Evolutionary conservation across 1,140 invertebrate species (phyloP), one percentile per base, ranked within the genome.

Genomic region (Magallana angulata): DNA sequence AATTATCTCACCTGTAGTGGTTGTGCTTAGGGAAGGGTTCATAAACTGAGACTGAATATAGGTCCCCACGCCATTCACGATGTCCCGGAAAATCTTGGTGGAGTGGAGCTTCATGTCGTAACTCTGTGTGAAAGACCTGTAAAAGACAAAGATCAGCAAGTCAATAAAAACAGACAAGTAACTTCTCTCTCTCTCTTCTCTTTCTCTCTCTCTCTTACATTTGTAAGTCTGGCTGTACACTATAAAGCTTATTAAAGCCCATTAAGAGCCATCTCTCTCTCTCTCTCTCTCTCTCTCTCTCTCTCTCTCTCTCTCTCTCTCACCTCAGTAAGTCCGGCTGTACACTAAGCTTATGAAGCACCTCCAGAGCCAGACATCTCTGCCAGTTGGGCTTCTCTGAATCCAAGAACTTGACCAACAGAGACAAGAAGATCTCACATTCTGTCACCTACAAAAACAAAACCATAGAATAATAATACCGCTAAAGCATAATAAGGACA

Each of bases 381-480:
- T 99, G 98, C 99, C 99, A 99, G 71, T 97, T 96, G 48, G 98
- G 98, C 95, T 99, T 99, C 92, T 99, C 99, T 12, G 97, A 97
- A 95, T 99, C 98, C 93, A 99, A 94, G 95, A 99, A 99, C 94
- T 99, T 99, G 6, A 99, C 98, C 60, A 99, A 97, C 58, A 99
- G 95, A 1, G 98, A 99, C 71, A 99, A 95, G 94, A 99, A 99
- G 92, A 99, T 99, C 95, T 99, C 99, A 95, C 98, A 99, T 95
- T 99, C 99, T 6, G 98, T 99, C 24, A 98, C 96, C 98, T 98
- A 71, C 36, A 48, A 48, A 48, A 48, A 24, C 24, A 48, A 58
- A 48, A 48, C 2, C 36, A 48, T 48, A 48, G 36, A 5, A 48
- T 48, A 5, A 48, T 48, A 48, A 48, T 48, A 48, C 36, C 36